Percentiles rank a stretch among this genome's conserved stretches.
phyloP scores from a whole-genome alignment of 2,113 vertebrate genomes.

The Colistium nudipinnis region DNA sequence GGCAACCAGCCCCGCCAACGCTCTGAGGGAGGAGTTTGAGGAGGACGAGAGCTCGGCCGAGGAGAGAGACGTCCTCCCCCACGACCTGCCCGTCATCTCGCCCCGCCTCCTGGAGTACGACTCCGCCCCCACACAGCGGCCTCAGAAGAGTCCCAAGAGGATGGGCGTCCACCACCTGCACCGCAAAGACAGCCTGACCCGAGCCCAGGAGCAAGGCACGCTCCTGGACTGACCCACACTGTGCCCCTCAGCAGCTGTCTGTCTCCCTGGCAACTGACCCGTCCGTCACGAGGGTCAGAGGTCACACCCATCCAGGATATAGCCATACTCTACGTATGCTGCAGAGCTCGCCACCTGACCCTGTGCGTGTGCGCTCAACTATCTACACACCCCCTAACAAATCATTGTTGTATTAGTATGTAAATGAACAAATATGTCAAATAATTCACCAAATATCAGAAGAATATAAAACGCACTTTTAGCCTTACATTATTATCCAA shows the following conservation, averaged over 20 bases:
- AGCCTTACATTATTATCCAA: no score
- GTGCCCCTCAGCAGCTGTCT: constrained; percentile 30
- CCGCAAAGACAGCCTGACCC: constrained; percentile 96
- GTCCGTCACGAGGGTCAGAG: constrained; percentile 7
- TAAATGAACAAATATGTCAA: no score
- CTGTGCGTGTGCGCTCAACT: no score
- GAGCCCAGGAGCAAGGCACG: constrained; percentile 95
- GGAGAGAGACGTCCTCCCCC: constrained; percentile 83
- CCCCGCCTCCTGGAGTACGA: constrained; percentile 74
- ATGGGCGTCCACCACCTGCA: constrained; percentile 98
- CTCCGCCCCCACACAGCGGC: constrained; percentile 72
- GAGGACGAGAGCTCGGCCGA: constrained; percentile 74
- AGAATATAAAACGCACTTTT: no score
- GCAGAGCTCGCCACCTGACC: constrained; percentile 9
- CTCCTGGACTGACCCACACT: constrained; percentile 86
- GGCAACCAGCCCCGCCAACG: constrained; percentile 49
- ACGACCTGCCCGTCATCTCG: constrained; percentile 73
- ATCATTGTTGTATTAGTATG: no score
- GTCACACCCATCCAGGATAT: constrained; percentile 57
- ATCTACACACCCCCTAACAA: no score
- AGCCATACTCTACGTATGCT: constrained; percentile 64
- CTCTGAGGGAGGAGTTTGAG: constrained; percentile 59
- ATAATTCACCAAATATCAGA: no score
- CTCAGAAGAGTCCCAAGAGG: constrained; percentile 92
- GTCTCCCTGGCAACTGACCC: constrained; percentile 14